Base-by-base conservation (phyloP, 2,113 vertebrate genomes). In the Lonchura striata region DNA sequence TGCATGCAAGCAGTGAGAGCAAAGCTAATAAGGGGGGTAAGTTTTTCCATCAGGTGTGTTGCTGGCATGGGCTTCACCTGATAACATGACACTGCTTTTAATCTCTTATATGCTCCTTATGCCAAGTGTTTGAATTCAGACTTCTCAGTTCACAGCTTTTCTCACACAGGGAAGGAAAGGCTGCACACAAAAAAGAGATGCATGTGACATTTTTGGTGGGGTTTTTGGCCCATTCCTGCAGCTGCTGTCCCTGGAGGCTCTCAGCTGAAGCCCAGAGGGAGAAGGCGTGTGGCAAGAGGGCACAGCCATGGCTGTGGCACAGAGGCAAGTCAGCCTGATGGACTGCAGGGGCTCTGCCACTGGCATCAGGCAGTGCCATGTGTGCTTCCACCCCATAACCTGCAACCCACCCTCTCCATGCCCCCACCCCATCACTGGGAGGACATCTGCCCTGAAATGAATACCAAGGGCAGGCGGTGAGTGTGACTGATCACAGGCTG, bases 381-480 rank as follows among this genome's bases (percentile, higher is more conserved):
- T 0, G 5, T n/a, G n/a, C 23, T 81, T 27, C 78, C 65, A 49
- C 9, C 21, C 30, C 9, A 1, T 3, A 13, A 6, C 15, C 37
- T 33, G 54, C 39, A 52, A 8, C 27, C 23, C 5, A 1, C 27
- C 10, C 47, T 63, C 42, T 39, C 65, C 0, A 0, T 63, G 47
- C 7, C 25, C 65, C 17, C 18, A 20, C 3, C 22, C 24, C 18
- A 0, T 5, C 49, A 2, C 9, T 4, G 0, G 13, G 11, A 46
- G 7, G 4, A 6, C 0, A 0, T 21, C 23, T 33, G 41, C 42
- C 28, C 52, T 19, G 16, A 17, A 15, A 18, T 0, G 0, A 8
- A 37, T 21, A 7, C 49, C 37, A 10, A 18, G 63, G 69, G 37
- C 46, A 74, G 42, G 27, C 0, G 0, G 33, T 0, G 9, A 35